A percentile compares a stretch with the other conserved stretches of the same genome.
phyloP scores from a whole-genome alignment of 2,888 invertebrate species.

The Schizaphis graminum region DNA sequence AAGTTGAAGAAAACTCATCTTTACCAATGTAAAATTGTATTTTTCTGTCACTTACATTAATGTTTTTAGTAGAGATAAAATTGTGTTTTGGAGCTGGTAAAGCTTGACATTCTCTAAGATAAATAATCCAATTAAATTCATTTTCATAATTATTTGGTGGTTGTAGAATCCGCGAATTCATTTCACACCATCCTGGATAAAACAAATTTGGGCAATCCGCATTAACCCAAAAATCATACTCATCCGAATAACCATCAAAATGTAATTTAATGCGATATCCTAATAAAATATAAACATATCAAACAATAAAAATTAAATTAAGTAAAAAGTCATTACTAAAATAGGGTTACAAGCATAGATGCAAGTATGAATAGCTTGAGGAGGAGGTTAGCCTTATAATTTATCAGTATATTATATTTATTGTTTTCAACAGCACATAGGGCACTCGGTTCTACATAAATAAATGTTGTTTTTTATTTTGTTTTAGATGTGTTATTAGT shows the following conservation, averaged over 20 bases:
- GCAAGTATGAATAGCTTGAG: background rate
- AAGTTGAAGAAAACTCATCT: background rate
- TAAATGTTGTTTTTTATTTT: background rate
- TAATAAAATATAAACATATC: slow-evolving; percentile 68
- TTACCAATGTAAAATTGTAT: background rate
- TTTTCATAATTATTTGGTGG: slow-evolving; percentile 80
- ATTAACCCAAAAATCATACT: slow-evolving; percentile 94
- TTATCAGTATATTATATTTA: background rate
- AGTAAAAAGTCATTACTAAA: background rate
- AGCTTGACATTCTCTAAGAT: background rate
- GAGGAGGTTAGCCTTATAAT: background rate
- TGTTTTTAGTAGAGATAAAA: slow-evolving; percentile 14
- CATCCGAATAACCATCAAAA: slow-evolving; percentile 91
- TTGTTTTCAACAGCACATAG: background rate
- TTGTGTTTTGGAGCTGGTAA: slow-evolving; percentile 42
- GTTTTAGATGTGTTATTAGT: background rate
- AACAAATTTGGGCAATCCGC: slow-evolving; percentile 93
- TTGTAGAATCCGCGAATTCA: slow-evolving; percentile 82
- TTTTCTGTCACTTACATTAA: slow-evolving; percentile 2
- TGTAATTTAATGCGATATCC: slow-evolving; percentile 89
- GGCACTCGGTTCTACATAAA: background rate
- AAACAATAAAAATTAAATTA: background rate
- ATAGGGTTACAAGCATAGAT: background rate
- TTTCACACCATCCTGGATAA: slow-evolving; percentile 93
- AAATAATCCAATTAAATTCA: slow-evolving; percentile 45